Evolutionary conservation across 2,888 invertebrate species (phyloP).

Genomic region (Tenthredo scrophulariae): DNA sequence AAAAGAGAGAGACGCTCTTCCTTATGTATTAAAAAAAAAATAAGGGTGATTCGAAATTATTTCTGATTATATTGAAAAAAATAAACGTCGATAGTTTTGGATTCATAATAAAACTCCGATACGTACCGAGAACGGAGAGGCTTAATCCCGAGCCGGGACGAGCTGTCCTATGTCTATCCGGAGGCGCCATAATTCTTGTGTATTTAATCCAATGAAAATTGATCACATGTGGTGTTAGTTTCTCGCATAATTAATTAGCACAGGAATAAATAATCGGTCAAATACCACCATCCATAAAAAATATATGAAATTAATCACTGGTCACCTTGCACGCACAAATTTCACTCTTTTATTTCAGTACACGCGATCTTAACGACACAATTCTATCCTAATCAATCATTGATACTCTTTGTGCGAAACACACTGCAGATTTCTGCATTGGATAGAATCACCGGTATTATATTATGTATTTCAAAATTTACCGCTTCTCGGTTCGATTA

Average conservation of each 20-base stretch:
- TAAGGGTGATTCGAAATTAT: no score
- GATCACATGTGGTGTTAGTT: constrained; percentile 20
- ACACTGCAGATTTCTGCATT: neutral
- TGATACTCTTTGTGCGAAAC: neutral
- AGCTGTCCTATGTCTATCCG: constrained; percentile 72
- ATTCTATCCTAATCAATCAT: neutral
- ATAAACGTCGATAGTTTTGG: neutral
- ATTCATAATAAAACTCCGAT: neutral
- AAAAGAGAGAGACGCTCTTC: neutral
- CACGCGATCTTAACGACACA: neutral
- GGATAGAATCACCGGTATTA: neutral
- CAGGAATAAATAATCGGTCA: neutral
- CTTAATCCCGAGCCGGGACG: constrained; percentile 78
- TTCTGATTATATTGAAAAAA: no score
- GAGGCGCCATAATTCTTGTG: constrained; percentile 71
- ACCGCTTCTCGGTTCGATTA: neutral
- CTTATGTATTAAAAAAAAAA: neutral
- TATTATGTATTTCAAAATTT: neutral
- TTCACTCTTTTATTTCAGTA: neutral
- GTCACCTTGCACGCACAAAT: neutral
- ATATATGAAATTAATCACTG: neutral
- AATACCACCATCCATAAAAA: neutral
- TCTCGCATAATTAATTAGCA: constrained; percentile 9
- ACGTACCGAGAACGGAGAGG: constrained; percentile 79
- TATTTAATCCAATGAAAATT: constrained; percentile 56